Evolutionary conservation across 2,888 invertebrate genomes (phyloP).

Genomic region (Drosophila demipolita): DNA sequence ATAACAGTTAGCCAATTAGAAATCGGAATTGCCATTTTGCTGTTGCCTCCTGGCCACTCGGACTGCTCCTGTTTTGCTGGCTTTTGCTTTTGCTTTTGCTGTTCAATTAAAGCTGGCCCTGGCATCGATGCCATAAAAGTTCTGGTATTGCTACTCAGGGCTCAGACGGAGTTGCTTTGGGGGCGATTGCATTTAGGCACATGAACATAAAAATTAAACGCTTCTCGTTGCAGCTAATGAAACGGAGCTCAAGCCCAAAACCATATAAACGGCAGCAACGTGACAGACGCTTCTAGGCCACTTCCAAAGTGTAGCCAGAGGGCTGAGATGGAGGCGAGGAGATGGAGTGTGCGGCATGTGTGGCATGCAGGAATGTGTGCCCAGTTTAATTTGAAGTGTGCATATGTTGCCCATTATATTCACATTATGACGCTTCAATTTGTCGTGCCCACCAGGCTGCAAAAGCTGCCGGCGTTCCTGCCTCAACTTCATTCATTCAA

Average conservation of each 20-base stretch:
- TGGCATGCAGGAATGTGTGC: constrained; percentile 14
- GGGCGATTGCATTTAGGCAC: constrained; percentile 70
- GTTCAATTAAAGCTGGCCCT: constrained; percentile 75
- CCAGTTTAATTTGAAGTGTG: constrained; percentile 75
- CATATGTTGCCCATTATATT: constrained; percentile 70
- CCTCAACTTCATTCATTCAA: constrained; percentile 21
- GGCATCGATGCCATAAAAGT: constrained; percentile 72
- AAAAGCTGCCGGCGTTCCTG: constrained; percentile 1
- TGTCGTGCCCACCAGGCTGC: constrained; percentile 11
- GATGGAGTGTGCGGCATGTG: not conserved
- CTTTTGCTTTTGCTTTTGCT: constrained; percentile 14
- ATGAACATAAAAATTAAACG: constrained; percentile 75
- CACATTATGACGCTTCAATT: constrained; percentile 62
- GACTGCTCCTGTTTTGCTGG: no score
- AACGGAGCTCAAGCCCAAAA: constrained; percentile 10
- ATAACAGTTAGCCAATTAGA: constrained; percentile 76
- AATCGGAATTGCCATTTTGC: constrained; percentile 49
- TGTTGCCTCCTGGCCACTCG: not conserved
- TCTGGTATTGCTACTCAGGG: constrained; percentile 29
- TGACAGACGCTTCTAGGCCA: constrained; percentile 57
- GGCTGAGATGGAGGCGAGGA: constrained; percentile 12
- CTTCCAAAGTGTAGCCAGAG: constrained; percentile 17
- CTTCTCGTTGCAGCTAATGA: constrained; percentile 75
- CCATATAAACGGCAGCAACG: constrained; percentile 55
- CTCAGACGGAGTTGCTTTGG: constrained; percentile 44